Evolutionary conservation across 2,113 vertebrate genomes (phyloP), one percentile per base, ranked within the genome.

Genomic region (Ancistrus triradiatus): DNA sequence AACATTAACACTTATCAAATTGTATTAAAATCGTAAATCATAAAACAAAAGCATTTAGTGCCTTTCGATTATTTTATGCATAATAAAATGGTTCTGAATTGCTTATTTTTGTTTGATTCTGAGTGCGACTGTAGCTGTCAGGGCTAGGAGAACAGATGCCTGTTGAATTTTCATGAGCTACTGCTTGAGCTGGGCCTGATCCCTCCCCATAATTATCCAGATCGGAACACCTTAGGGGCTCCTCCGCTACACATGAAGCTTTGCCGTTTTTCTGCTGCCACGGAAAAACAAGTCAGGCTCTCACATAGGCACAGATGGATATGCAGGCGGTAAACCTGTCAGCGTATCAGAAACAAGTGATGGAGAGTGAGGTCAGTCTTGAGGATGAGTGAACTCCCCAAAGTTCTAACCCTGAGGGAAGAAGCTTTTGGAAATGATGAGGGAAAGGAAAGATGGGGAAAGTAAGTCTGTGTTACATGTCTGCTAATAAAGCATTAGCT

Each of bases 401-500:
- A 58, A 69, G 61, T 61, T 46, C 46, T 44, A 31, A 42, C 69
- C 87, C 85, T 74, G 62, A 74, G 77, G 87, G 86, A 90, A 88
- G 83, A 84, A 56, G 48, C 57, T 48, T n/a, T 31, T 6, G 2
- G 22, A 59, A 15, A 48, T 2, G 47, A 52, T 59, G 48, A 46
- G 35, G 43, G 74, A 6, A 43, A 51, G 43, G 69, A 38, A 50
- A 80, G 72, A 6, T 37, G 69, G 58, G 40, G 63, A 61, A 42
- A 64, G 18, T 86, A 82, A 83, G 86, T 87, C 82, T 79, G 78
- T 67, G 74, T 86, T 86, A 83, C 10, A 5, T 79, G 80, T 80
- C 77, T 65, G 58, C 79, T 87, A 85, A 87, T 86, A 82, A 80
- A 81, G 77, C 83, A 79, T 84, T 82, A 77, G 73, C 72, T 79